phyloP scores from a whole-genome alignment of 2,888 invertebrate genomes.

The Mimas tiliae region DNA sequence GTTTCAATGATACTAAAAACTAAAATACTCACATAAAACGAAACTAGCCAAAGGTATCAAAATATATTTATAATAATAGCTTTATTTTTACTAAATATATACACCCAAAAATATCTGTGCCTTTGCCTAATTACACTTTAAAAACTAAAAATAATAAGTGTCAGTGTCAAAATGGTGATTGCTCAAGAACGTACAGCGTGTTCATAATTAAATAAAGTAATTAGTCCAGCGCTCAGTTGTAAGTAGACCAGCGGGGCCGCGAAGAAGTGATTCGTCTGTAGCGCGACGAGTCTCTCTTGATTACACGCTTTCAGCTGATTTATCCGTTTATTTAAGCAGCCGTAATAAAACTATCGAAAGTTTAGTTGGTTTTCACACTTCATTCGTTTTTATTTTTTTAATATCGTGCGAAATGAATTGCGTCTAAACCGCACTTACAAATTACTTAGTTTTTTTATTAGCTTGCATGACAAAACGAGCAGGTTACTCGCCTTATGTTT shows the following conservation, averaged over 20 bases:
- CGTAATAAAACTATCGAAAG: background rate
- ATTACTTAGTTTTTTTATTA: background rate
- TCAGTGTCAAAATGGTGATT: background rate
- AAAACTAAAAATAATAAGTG: conserved; percentile 3
- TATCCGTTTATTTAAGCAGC: background rate
- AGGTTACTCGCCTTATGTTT: too few relatives aligned
- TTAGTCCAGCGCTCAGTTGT: conserved; percentile 19
- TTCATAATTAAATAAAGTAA: conserved; percentile 23
- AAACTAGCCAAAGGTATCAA: too few relatives aligned
- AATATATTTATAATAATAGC: too few relatives aligned
- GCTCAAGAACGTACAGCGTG: conserved; percentile 13
- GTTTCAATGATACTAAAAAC: background rate
- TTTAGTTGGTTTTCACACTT: background rate
- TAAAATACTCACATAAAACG: background rate
- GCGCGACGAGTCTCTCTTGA: conserved; percentile 5
- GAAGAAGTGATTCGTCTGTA: conserved; percentile 2
- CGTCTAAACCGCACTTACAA: too few relatives aligned
- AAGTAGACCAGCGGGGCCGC: conserved; percentile 15
- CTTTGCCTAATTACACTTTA: conserved; percentile 7
- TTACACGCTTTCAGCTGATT: conserved; percentile 14
- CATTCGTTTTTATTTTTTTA: background rate
- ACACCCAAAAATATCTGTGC: background rate
- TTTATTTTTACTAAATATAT: too few relatives aligned
- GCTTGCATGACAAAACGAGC: too few relatives aligned
- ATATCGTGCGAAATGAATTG: too few relatives aligned